Conservation (phyloP, 2,888 invertebrate genomes). For the Trachelus troglodyta region DNA sequence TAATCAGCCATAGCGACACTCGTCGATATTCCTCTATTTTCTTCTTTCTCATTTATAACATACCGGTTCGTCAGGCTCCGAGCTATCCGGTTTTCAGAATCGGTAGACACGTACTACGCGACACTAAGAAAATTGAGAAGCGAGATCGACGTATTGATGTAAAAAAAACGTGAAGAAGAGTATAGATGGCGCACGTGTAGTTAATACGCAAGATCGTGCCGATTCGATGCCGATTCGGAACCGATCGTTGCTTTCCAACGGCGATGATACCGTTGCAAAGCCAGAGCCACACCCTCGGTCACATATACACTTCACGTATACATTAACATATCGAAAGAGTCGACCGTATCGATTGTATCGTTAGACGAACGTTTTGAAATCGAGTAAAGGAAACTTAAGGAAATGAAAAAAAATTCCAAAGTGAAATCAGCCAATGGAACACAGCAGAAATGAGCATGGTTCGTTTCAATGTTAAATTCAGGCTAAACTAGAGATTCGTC, state of each 20-base stretch:
- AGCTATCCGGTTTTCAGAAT: not conserved
- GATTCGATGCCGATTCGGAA: constrained; percentile 1
- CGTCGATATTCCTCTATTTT: not conserved
- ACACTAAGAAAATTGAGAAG: not conserved
- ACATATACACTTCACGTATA: constrained; percentile 18
- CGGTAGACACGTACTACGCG: not conserved
- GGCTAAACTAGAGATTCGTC: not conserved
- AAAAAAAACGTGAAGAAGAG: not conserved
- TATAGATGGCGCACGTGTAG: not conserved
- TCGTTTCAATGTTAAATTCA: not conserved
- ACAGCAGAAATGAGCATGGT: not conserved
- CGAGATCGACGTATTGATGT: not conserved
- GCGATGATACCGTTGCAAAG: constrained; percentile 61
- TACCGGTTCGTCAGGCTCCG: not conserved
- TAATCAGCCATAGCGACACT: not conserved
- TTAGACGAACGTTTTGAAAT: not conserved
- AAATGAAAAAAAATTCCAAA: constrained; percentile 25
- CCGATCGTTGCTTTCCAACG: constrained; percentile 32
- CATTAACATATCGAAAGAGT: not conserved
- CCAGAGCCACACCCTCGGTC: constrained; percentile 47
- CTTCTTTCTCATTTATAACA: not conserved
- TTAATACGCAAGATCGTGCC: not conserved
- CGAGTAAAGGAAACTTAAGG: constrained; percentile 31
- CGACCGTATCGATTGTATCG: constrained; percentile 40
- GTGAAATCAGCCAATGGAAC: constrained; percentile 22